A percentile compares a stretch with the other conserved stretches of the same genome.
Conservation (phyloP, 1,140 invertebrate genomes). For the Microplitis demolitor region DNA sequence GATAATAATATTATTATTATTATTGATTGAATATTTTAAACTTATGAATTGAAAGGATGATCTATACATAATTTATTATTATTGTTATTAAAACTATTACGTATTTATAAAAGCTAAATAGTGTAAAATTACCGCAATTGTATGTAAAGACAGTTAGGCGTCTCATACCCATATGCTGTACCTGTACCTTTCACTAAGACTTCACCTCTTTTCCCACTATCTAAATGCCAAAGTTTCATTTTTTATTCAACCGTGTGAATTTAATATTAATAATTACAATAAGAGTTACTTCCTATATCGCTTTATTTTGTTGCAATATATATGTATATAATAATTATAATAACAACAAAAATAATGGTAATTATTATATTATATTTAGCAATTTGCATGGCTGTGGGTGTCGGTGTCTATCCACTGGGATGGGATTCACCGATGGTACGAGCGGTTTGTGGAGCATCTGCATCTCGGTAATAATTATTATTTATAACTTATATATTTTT, state of each 20-base stretch:
- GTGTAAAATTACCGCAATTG: slow-evolving; percentile 27
- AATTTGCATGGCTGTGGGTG: slow-evolving; percentile 79
- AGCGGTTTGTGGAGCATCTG: slow-evolving; percentile 83
- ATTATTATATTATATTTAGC: slow-evolving; percentile 65
- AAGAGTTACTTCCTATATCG: neutral
- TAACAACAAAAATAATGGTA: neutral
- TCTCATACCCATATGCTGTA: neutral
- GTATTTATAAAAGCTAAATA: too few species aligned
- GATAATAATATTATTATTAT: too few species aligned
- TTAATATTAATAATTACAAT: neutral
- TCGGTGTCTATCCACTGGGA: slow-evolving; percentile 89
- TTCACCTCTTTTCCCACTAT: slow-evolving; percentile 30
- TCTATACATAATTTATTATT: too few species aligned
- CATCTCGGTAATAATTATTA: slow-evolving; percentile 66
- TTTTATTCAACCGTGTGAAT: slow-evolving; percentile 4
- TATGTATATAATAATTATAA: too few species aligned
- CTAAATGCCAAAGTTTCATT: slow-evolving; percentile 24
- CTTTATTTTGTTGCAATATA: neutral
- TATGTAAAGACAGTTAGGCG: slow-evolving; percentile 18
- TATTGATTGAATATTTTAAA: too few species aligned
- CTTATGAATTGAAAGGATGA: too few species aligned
- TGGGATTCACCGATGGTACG: slow-evolving; percentile 86
- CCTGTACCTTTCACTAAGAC: slow-evolving; percentile 48
- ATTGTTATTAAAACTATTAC: too few species aligned
- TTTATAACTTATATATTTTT: too few species aligned